Evolutionary conservation across 2,888 invertebrate genomes (phyloP).

Genomic region (Altica lythri): DNA sequence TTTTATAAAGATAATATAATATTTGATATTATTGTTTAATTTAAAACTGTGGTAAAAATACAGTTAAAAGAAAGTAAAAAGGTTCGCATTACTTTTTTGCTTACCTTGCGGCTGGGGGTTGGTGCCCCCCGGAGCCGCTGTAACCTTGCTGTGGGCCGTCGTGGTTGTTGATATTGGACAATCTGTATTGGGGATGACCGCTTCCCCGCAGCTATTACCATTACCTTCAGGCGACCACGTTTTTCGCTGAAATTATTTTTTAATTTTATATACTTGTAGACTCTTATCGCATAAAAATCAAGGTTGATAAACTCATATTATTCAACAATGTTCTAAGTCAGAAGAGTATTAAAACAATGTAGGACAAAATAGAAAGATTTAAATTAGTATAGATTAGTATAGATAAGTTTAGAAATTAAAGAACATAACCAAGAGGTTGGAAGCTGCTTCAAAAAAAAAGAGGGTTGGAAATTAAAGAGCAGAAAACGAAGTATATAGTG

Average conservation of each 20-base stretch:
- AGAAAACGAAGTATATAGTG: too few relatives aligned
- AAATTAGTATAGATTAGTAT: too few relatives aligned
- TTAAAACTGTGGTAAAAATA: slow-evolving; percentile 12
- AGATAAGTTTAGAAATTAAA: too few relatives aligned
- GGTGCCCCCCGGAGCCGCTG: slow-evolving; percentile 77
- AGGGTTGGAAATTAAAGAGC: too few relatives aligned
- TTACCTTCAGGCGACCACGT: slow-evolving; percentile 67
- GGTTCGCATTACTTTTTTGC: slow-evolving; percentile 52
- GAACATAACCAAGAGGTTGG: too few relatives aligned
- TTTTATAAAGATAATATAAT: too few relatives aligned
- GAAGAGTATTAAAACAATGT: too few relatives aligned
- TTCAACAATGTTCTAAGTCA: too few relatives aligned
- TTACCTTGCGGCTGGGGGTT: slow-evolving; percentile 68
- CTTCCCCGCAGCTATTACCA: slow-evolving; percentile 62
- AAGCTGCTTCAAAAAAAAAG: too few relatives aligned
- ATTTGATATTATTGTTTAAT: background rate
- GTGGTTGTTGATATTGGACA: slow-evolving; percentile 65
- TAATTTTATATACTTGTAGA: background rate
- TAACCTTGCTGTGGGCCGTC: slow-evolving; percentile 82
- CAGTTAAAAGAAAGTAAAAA: slow-evolving; percentile 17
- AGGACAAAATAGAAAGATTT: too few relatives aligned
- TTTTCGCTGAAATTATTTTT: slow-evolving; percentile 61
- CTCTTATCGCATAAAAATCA: too few relatives aligned
- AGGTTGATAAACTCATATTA: too few relatives aligned
- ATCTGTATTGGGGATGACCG: slow-evolving; percentile 46